Base-by-base conservation (phyloP, 2,113 vertebrate species). In the rat (Rattus norvegicus) region DNA sequence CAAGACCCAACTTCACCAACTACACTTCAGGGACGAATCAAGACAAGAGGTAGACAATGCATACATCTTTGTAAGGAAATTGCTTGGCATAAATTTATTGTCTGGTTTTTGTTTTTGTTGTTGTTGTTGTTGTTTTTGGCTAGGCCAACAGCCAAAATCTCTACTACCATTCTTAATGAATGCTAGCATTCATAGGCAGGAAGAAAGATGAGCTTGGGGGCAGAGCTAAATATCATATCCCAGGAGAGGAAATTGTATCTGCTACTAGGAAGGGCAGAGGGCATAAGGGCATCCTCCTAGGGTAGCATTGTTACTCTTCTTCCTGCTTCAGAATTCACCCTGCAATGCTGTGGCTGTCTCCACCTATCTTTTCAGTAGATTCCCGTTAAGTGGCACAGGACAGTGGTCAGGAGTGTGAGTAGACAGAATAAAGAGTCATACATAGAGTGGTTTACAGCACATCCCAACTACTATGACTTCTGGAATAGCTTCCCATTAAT, bases 141-240 rank as follows among this genome's bases (percentile, higher is more conserved):
- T 95, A 97, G 92, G 95, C 95, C 90, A 95, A 95, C 88, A 93
- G 94, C 97, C 97, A 97, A 96, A 95, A 91, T 67, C 75, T 97
- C 92, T 90, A 93, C 92, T 90, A 65, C 95, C 87, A 95, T 91
- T n/a, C 86, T 95, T 96, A 97, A 97, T 95, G 95, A 96, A 87
- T 91, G 70, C 77, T 93, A 91, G 49, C 56, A 90, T 95, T 86
- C 73, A 81, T 36, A 70, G 69, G 81, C 75, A 92, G 43, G 59
- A 95, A 47, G 59, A 95, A 54, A 95, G n/a, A 94, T 39, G 96
- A 69, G 95, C 75, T 92, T 86, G 86, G 91, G 47, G 84, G n/a
- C 63, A 87, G 61, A 94, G 43, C 52, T 94, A 91, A 97, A 92
- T 90, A 76, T 93, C 73, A 75, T 49, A 94, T 90, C 95, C 79